Evolutionary conservation across 2,888 invertebrate species (phyloP).

Genomic region (Steinernema carpocapsae): DNA sequence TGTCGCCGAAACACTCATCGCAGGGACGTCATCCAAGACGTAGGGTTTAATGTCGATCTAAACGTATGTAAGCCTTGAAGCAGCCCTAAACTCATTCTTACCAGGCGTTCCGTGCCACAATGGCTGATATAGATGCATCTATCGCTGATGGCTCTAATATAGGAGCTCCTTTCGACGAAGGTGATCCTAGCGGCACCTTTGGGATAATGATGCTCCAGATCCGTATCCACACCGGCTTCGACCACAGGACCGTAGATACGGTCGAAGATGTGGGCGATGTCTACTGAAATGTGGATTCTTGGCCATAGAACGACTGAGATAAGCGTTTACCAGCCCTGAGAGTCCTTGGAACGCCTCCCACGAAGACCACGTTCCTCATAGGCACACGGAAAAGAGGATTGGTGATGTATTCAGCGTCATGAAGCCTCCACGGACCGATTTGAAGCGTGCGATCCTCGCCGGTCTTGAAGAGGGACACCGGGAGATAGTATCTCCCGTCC

Average conservation of each 20-base stretch:
- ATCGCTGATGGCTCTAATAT: background rate
- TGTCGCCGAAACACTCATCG: constrained; percentile 72
- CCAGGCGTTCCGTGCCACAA: constrained; percentile 8
- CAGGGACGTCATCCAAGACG: constrained; percentile 16
- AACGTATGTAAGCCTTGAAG: background rate
- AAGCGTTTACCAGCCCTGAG: background rate
- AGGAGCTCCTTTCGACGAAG: background rate
- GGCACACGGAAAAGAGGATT: background rate
- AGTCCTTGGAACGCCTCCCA: constrained; percentile 6
- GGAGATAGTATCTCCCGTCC: background rate
- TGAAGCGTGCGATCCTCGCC: constrained; percentile 12
- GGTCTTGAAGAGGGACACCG: background rate
- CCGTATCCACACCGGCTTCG: constrained; percentile 20
- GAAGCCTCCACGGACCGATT: constrained; percentile 13
- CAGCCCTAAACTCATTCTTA: background rate
- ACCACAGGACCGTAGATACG: constrained; percentile 17
- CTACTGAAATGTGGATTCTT: background rate
- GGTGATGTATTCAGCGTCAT: constrained; percentile 13
- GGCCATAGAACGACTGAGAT: too few relatives aligned
- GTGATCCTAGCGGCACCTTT: constrained; percentile 14
- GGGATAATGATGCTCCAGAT: constrained; percentile 18
- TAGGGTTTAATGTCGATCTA: constrained; percentile 17
- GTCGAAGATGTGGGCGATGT: constrained; percentile 16
- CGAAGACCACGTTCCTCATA: constrained; percentile 3
- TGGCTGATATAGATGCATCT: constrained; percentile 11